phyloP scores from a whole-genome alignment of 2,113 vertebrate genomes.

The Rattus rattus region DNA sequence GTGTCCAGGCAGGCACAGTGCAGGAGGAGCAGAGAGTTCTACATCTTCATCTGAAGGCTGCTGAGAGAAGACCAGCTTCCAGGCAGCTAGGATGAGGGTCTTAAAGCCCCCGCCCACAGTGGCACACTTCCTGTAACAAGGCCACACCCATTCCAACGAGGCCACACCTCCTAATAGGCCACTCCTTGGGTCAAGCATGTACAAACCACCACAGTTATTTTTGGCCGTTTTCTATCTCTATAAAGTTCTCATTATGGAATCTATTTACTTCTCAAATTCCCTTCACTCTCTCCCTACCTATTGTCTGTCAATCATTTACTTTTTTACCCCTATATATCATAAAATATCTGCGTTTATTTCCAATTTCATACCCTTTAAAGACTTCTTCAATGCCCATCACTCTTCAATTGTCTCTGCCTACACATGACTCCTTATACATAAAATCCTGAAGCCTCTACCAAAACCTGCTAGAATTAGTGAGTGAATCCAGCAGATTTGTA shows the following conservation, averaged over 20 bases:
- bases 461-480: background rate
- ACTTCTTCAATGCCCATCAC: background rate
- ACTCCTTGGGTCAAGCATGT: too few species aligned
- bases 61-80: too few species aligned
- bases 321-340: background rate
- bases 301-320: background rate
- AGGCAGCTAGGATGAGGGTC: too few species aligned
- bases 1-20: too few species aligned
- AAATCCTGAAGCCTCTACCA: background rate
- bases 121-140: too few species aligned
- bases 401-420: background rate
- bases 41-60: too few species aligned
- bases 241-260: conserved; percentile 2
- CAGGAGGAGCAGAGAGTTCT: too few species aligned
- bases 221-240: background rate
- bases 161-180: too few species aligned
- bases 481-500: background rate
- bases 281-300: background rate
- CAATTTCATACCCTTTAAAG: background rate
- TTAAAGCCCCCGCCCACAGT: too few species aligned
- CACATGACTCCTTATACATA: background rate
- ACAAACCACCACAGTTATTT: background rate
- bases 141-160: too few species aligned
- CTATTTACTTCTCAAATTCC: conserved; percentile 12
- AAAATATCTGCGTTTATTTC: conserved; percentile 13